Conservation (phyloP, 2,888 invertebrate species). For the Ormyrus nitidulus region DNA sequence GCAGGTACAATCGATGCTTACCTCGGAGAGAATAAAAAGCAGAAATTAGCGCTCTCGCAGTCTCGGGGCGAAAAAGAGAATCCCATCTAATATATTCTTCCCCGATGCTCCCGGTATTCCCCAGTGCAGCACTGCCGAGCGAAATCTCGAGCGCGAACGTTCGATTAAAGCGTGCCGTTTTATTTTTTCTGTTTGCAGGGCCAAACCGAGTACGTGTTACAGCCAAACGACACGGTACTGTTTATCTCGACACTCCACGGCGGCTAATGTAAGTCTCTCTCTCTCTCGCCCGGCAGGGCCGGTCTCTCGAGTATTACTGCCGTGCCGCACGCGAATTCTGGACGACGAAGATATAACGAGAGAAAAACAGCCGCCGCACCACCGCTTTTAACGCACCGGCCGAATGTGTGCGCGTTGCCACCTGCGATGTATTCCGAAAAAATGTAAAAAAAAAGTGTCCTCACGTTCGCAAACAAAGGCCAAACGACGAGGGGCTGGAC, state of each 20-base stretch:
- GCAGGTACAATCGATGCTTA: too few relatives aligned
- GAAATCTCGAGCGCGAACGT: slow-evolving; percentile 10
- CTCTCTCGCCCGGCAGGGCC: neutral
- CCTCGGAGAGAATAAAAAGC: too few relatives aligned
- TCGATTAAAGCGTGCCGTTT: slow-evolving; percentile 15
- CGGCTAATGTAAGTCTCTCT: slow-evolving; percentile 77
- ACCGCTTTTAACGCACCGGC: slow-evolving; percentile 7
- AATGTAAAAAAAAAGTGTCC: slow-evolving; percentile 26
- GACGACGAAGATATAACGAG: neutral
- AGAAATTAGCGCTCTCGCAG: too few relatives aligned
- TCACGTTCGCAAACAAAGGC: neutral
- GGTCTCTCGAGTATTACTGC: slow-evolving; percentile 5
- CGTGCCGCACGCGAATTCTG: neutral
- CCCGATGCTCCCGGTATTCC: neutral
- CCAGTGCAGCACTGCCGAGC: neutral
- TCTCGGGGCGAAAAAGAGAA: too few relatives aligned
- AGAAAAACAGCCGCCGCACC: neutral
- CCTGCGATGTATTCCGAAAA: slow-evolving; percentile 5
- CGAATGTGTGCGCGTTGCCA: neutral
- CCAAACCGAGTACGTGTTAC: slow-evolving; percentile 83
- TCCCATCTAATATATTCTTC: too few relatives aligned
- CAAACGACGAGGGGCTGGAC: slow-evolving; percentile 2
- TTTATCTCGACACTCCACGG: slow-evolving; percentile 92
- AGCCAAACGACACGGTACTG: slow-evolving; percentile 83
- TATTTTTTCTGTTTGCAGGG: slow-evolving; percentile 76